Evolutionary conservation across 2,888 invertebrate genomes (phyloP), one percentile per base, ranked within the genome.

Genomic region (Dexiosoma caninum): DNA sequence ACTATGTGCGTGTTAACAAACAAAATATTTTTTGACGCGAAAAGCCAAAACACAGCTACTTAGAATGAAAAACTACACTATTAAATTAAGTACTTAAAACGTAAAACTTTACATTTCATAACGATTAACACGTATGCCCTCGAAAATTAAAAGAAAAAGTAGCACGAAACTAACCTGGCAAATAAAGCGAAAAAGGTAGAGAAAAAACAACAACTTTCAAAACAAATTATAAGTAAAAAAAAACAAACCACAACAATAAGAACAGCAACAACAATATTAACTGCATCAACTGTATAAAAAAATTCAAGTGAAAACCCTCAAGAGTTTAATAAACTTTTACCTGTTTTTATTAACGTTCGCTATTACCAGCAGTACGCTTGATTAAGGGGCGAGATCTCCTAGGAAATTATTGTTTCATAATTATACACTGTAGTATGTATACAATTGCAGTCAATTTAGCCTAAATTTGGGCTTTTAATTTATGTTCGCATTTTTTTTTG

Each of bases 101-200:
- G 46, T 40, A 67, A 59, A 78, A 72, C 59, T 67, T 72, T 53
- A 71, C 42, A 66, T 40, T 80, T 76, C 76, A 80, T 46, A 62
- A 67, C 76, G 71, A 75, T 80, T 80, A 80, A 72, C 80, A 81
- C 78, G 66, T 83, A 60, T 82, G 72, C 53, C 67, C 75, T 81
- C 55, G 72, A 79, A 80, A 72, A 72, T 55, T 76, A 46, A 37
- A 62, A 10, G 59, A 76, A 67, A 59, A 3, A 51, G 57, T 32
- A 16, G 16, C 57, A 55, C 46, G 21, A 55, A 69, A 44, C 53
- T 51, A 62, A 70, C 40, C 23, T 64, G 49, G 9, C 16, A 42
- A 74, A 55, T 46, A 46, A 55, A 30, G 12, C 10, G 40, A 12
- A 14, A 5, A 16, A 23, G 53, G 46, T 7, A 32, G 60, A 37